Conservation (phyloP, 2,797 vertebrate species). For the Acanthurus lineatus region DNA sequence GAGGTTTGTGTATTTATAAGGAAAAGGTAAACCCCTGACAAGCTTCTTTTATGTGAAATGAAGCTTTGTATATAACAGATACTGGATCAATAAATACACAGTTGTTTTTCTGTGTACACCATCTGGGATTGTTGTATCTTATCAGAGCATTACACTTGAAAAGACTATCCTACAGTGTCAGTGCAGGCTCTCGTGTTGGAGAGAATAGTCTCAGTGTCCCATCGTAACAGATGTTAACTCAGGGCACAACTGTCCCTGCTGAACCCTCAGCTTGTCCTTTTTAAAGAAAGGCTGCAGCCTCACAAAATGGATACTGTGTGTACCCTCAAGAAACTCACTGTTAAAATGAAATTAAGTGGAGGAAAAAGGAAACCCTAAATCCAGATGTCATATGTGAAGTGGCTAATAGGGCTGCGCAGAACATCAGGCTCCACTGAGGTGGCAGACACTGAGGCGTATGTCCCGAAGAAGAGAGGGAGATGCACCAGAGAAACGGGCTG, state of each 20-base stretch:
- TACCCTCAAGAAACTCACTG: constrained; percentile 54
- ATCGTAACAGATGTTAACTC: constrained; percentile 59
- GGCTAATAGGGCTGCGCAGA: constrained; percentile 59
- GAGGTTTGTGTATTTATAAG: constrained; percentile 28
- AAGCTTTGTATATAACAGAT: constrained; percentile 34
- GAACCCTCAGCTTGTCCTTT: constrained; percentile 50
- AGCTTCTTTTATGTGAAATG: constrained; percentile 36
- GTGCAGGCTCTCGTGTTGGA: constrained; percentile 33
- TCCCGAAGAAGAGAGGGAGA: constrained; percentile 59
- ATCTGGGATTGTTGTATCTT: constrained; percentile 54
- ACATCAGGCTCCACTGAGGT: constrained; percentile 67
- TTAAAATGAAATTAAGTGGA: constrained; percentile 60
- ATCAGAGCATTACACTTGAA: constrained; percentile 67
- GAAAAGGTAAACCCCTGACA: constrained; percentile 10
- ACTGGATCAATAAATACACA: constrained; percentile 42
- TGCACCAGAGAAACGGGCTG: constrained; percentile 46
- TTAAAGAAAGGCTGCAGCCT: constrained; percentile 34
- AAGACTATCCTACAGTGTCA: constrained; percentile 52
- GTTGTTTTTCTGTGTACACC: constrained; percentile 53
- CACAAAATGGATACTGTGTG: constrained; percentile 56
- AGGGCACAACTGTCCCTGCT: constrained; percentile 49
- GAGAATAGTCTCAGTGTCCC: constrained; percentile 54
- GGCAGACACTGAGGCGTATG: constrained; percentile 61
- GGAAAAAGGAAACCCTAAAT: constrained; percentile 62
- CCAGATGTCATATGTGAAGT: constrained; percentile 78